Conservation (phyloP, 1,140 invertebrate genomes). For the Zophobas morio region DNA sequence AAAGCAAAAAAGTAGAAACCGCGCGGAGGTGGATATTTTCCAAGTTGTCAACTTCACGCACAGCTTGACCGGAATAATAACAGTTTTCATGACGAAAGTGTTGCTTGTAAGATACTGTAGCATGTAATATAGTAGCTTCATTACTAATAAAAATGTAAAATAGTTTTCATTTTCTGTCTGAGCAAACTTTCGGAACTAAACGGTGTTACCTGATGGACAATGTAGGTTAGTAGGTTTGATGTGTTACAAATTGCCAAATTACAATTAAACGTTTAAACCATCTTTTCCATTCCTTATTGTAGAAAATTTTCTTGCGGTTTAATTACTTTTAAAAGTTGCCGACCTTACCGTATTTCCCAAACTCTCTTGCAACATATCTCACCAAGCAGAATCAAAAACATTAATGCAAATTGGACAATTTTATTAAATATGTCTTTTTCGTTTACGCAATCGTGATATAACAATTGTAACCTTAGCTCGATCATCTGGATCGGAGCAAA, state of each 20-base stretch:
- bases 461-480: neutral
- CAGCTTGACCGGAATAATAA: constrained; percentile 4
- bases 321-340: constrained; percentile 4
- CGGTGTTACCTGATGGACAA: constrained; percentile 29
- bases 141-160: constrained; percentile 36
- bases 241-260: constrained; percentile 29
- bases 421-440: neutral
- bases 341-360: constrained; percentile 5
- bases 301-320: neutral
- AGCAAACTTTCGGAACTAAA: constrained; percentile 11
- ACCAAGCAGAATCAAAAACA: constrained; percentile 1
- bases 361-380: neutral
- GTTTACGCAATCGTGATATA: neutral
- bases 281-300: neutral
- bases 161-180: constrained; percentile 33
- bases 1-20: neutral
- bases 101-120: constrained; percentile 27
- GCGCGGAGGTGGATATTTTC: neutral
- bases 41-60: neutral
- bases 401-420: constrained; percentile 7
- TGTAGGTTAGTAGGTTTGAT: constrained; percentile 40
- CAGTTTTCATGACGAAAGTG: neutral
- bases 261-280: neutral
- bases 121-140: constrained; percentile 37
- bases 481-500: no score